Conservation (phyloP, 2,888 invertebrate species). For the Parnassius mnemosyne region DNA sequence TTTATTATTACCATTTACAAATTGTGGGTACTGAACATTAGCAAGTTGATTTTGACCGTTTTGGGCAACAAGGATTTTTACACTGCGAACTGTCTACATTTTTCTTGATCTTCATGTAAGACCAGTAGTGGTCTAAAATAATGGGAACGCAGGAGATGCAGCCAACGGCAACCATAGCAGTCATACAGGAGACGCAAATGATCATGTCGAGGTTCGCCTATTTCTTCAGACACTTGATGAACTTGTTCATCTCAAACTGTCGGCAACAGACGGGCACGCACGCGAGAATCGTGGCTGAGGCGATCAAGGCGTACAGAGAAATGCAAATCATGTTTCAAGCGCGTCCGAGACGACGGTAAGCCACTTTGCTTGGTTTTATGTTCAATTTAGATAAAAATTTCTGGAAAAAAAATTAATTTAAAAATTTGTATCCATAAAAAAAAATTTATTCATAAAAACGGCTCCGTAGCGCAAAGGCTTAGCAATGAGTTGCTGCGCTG, state of each 20-base stretch:
- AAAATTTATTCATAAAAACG: no score
- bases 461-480: no score
- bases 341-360: conserved; percentile 18
- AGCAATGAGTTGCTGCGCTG: no score
- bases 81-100: conserved; percentile 34
- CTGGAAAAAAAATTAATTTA: conserved; percentile 7
- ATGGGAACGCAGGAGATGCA: conserved; percentile 55
- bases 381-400: conserved; percentile 8
- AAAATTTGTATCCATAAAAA: no score
- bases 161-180: conserved; percentile 47
- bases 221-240: conserved; percentile 57
- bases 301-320: conserved; percentile 63
- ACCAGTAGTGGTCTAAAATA: conserved; percentile 46
- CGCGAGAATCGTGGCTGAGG: conserved; percentile 62
- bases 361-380: conserved; percentile 9
- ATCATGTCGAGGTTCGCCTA: conserved; percentile 43
- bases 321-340: conserved; percentile 67
- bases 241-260: conserved; percentile 53
- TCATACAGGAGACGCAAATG: conserved; percentile 51
- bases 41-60: conserved; percentile 30
- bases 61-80: conserved; percentile 50
- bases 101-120: conserved; percentile 30
- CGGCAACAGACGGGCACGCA: conserved; percentile 65
- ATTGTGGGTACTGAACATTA: conserved; percentile 9
- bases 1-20: conserved; percentile 13